A percentile compares a stretch with the other conserved stretches of the same genome.
Conservation (phyloP, 2,888 invertebrate genomes). For the Ectobius pallidus region DNA sequence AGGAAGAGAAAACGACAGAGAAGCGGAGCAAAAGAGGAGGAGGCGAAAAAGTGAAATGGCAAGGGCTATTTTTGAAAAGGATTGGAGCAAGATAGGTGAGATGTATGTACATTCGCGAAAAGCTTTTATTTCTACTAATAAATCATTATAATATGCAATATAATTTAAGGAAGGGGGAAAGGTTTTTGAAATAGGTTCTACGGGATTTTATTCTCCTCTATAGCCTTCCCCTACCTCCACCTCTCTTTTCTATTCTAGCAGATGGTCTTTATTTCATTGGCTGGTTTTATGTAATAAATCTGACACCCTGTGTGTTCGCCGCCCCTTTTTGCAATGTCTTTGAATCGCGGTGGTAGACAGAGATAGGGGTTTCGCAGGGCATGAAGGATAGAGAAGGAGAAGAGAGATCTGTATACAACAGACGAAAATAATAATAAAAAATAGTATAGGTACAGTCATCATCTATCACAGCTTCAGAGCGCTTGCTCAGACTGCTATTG, state of each 20-base stretch:
- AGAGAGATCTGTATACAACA: slow-evolving; percentile 12
- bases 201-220: slow-evolving; percentile 54
- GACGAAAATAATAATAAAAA: slow-evolving; percentile 33
- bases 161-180: slow-evolving; percentile 50
- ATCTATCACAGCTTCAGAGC: slow-evolving; percentile 40
- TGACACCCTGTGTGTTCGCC: slow-evolving; percentile 38
- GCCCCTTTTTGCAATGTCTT: slow-evolving; percentile 42
- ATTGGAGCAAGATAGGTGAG: slow-evolving; percentile 18
- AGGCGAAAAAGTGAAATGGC: slow-evolving; percentile 26
- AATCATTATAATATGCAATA: slow-evolving; percentile 61
- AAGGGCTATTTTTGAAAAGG: slow-evolving; percentile 22
- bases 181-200: slow-evolving; percentile 42
- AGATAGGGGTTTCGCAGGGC: slow-evolving; percentile 18
- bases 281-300: slow-evolving; percentile 44
- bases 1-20: slow-evolving; percentile 12
- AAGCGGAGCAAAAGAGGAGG: slow-evolving; percentile 18
- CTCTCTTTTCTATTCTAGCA: slow-evolving; percentile 50
- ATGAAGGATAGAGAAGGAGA: slow-evolving; percentile 8
- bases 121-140: slow-evolving; percentile 55
- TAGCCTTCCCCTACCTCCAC: neutral
- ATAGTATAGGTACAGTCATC: slow-evolving; percentile 37
- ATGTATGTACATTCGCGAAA: slow-evolving; percentile 27
- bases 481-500: slow-evolving; percentile 34
- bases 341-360: slow-evolving; percentile 37
- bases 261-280: slow-evolving; percentile 56